A percentile compares a stretch with the other conserved stretches of the same genome.
Conservation (phyloP, 1,140 invertebrate species). For the Araneus ventricosus region DNA sequence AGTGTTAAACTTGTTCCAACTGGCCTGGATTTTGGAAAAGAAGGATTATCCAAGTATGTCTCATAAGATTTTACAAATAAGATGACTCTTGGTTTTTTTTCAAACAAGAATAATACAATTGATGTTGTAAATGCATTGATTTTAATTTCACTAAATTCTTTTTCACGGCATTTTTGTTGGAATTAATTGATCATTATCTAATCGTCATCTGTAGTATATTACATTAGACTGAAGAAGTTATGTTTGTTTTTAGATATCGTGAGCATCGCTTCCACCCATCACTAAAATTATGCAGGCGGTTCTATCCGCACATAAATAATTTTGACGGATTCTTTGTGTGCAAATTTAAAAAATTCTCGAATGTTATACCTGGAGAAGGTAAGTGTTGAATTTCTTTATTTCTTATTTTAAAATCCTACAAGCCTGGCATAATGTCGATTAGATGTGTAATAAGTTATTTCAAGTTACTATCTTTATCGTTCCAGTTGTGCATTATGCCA, state of each 20-base stretch:
- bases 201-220: neutral
- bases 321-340: constrained; percentile 99
- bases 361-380: constrained; percentile 84
- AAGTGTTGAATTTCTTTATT: neutral
- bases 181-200: neutral
- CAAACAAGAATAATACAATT: neutral
- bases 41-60: constrained; percentile 92
- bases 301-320: constrained; percentile 99
- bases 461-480: too few species aligned
- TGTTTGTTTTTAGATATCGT: constrained; percentile 82
- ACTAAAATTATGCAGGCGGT: constrained; percentile 92
- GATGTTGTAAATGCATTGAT: neutral
- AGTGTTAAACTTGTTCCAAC: constrained; percentile 95
- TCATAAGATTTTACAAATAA: neutral
- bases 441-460: too few species aligned
- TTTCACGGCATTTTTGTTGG: neutral
- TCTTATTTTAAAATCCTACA: too few species aligned
- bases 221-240: neutral
- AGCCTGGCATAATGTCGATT: too few species aligned
- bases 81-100: neutral
- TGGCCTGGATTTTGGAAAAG: constrained; percentile 96
- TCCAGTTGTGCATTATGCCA: too few species aligned
- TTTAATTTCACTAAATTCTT: neutral
- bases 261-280: constrained; percentile 91
- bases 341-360: constrained; percentile 98